Evolutionary conservation across 2,888 invertebrate species (phyloP), one percentile per base, ranked within the genome.

Genomic region (Chalcis sispes): DNA sequence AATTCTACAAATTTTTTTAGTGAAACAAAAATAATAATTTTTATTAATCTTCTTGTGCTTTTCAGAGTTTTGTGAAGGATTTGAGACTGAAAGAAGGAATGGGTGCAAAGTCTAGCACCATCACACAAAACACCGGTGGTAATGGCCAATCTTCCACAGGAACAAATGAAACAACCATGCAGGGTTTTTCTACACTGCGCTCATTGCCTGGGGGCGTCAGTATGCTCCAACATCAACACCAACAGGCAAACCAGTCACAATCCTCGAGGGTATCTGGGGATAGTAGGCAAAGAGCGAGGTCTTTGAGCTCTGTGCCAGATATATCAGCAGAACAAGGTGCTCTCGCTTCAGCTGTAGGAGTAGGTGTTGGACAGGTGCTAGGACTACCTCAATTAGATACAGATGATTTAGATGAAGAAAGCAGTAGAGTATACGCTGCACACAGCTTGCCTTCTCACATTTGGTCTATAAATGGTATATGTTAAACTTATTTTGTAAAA

Each of bases 361-460:
- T 91, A 81, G 50, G 92, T 91, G 79, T 93, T 91, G 77, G 94
- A 91, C 84, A 93, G 91, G 86, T 92, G 90, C 69, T 94, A 91
- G 89, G 93, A 92, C 62, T 94, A 92, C 90, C 92, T 91, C 86
- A 93, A 92, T 86, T 93, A 91, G 79, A 92, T 59, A 82, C 93
- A 62, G 94, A 94, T 84, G 94, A 94, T 82, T 91, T 91, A 64
- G 90, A 90, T 74, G 88, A 91, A 76, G 90, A 90, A 77, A 88
- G 89, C 46, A 89, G 89, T 72, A 94, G 95, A 77, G 91, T 95
- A 80, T 96, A 95, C 86, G 94, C 96, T 77, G 95, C 96, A 83
- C 96, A 96, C 89, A 96, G 96, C 84, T 91, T 96, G 90, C 96
- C 96, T 87, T 95, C 96, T 83, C 96, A 96, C 90, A 95, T 96